Percentiles rank a stretch among this genome's conserved stretches.
phyloP scores from a whole-genome alignment of 2,113 vertebrate genomes.

The Salminus brasiliensis region DNA sequence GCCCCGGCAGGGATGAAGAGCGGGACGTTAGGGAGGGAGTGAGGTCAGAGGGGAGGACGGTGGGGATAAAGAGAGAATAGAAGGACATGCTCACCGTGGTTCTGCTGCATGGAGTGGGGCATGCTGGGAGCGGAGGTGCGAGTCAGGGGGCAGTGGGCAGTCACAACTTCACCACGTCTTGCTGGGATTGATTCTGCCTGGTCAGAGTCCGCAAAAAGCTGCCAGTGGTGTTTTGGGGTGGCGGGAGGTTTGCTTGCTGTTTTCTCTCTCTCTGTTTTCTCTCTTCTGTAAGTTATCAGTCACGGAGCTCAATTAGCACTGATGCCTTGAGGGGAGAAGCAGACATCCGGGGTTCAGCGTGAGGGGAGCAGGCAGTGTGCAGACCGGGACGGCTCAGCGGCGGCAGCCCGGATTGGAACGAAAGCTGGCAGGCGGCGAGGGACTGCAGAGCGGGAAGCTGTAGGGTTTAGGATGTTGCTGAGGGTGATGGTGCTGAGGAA shows the following conservation, averaged over 20 bases:
- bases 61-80: conserved; percentile 23
- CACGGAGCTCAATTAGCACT: conserved; percentile 43
- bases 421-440: conserved; percentile 12
- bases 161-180: conserved; percentile 49
- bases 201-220: conserved; percentile 44
- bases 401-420: background rate
- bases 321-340: conserved; percentile 31
- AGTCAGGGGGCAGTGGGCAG: conserved; percentile 38
- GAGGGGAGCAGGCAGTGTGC: conserved; percentile 29
- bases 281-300: conserved; percentile 18
- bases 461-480: conserved; percentile 15
- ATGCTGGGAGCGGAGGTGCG: conserved; percentile 70
- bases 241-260: conserved; percentile 20
- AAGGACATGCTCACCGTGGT: conserved; percentile 70
- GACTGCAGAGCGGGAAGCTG: conserved; percentile 18
- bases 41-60: background rate
- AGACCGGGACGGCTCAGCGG: conserved; percentile 25
- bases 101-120: conserved; percentile 76
- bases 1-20: background rate
- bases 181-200: conserved; percentile 48
- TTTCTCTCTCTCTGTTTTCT: conserved; percentile 1
- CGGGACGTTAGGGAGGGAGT: background rate
- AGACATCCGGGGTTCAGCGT: conserved; percentile 53
- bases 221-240: background rate
- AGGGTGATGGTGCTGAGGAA: conserved; percentile 9